Base-by-base conservation (phyloP, 2,888 invertebrate genomes). In the Acrobasis repandana region DNA sequence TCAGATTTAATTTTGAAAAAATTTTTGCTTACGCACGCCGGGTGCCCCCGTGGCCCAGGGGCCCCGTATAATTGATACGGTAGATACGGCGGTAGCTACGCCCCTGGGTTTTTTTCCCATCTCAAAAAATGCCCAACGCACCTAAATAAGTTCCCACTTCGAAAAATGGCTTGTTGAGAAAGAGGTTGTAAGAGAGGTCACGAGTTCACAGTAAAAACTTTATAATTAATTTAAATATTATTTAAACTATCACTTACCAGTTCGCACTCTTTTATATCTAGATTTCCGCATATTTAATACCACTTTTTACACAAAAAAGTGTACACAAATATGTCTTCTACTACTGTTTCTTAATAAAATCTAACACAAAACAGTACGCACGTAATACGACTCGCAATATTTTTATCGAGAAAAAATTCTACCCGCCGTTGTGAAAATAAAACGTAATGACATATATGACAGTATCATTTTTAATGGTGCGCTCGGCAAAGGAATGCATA, bases 191-290 rank as follows among this genome's bases (percentile, higher is more conserved):
- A n/a, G n/a, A n/a, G n/a, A n/a, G n/a, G n/a, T n/a, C n/a, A n/a
- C n/a, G n/a, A n/a, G n/a, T n/a, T n/a, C n/a, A n/a, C 10, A 8
- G 1, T 36, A 10, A 36, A 36, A 1, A 10, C 2, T 8, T 36
- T 36, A 36, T 1, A 36, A 2, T 10, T 36, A 36, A 4, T 2
- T 36, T 4, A 38, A 38, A 2, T 9, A 38, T 14, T 8, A 14
- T 38, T 38, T 10, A 11, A 14, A 11, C 38, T 38, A 54, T 8
- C 11, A 56, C 51, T 34, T 50, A 61, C 61, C 46, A 10, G 43
- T 59, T 60, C 52, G 61, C 14, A 65, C 52, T 28, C 57, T 47
- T 52, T 62, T 63, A 16, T 66, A 63, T 47, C 60, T 59, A 16
- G 48, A 33, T 18, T 59, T 56, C 16, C 51, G 38, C 60, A 60